These are phyloP conservation scores for Marmota monax DNA, from an alignment of 2,113 vertebrate species.

Conservation along the genomic window DNA sequence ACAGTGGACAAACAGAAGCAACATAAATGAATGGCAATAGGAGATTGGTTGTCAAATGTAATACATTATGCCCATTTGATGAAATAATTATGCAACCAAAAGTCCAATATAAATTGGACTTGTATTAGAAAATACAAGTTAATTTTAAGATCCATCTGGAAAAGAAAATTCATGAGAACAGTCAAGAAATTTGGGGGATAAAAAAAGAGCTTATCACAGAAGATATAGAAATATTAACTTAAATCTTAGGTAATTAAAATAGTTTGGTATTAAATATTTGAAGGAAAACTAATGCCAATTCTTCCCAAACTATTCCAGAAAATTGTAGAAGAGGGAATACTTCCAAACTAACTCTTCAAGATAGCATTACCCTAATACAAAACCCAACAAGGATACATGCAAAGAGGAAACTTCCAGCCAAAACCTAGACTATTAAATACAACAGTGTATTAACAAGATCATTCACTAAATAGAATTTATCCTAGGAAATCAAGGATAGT, in stretches of 20 bases:
- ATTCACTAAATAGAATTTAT: no score
- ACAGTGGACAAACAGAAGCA: constrained; percentile 29
- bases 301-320: not conserved
- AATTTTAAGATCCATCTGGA: constrained; percentile 26
- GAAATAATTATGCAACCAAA: constrained; percentile 38
- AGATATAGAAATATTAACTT: constrained; percentile 30
- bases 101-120: not conserved
- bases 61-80: not conserved
- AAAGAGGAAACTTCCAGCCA: not conserved
- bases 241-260: constrained; percentile 18
- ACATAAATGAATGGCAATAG: not conserved
- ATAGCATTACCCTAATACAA: not conserved
- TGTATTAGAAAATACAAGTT: not conserved
- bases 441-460: no score
- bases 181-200: not conserved
- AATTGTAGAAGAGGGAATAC: not conserved
- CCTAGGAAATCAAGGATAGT: no score
- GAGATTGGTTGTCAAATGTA: constrained; percentile 14
- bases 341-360: not conserved
- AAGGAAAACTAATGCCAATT: not conserved
- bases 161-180: constrained; percentile 33
- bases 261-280: not conserved
- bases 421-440: not conserved
- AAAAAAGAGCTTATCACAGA: not conserved
- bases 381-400: not conserved